Evolutionary conservation across 2,797 vertebrate species (phyloP).

Genomic region (Champsocephalus gunnari): DNA sequence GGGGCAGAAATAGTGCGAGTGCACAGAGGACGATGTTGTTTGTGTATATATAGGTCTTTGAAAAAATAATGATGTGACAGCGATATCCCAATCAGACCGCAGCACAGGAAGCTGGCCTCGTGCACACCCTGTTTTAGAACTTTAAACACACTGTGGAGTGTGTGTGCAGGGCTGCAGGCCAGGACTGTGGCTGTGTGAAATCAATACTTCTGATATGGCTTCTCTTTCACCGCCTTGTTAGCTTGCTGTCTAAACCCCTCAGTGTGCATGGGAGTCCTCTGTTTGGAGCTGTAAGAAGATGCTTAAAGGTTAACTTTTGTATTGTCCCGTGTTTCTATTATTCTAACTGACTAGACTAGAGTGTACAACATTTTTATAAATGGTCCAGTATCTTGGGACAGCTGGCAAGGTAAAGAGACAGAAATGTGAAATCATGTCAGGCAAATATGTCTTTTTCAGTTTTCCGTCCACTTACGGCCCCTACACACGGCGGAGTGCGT

Average conservation of each 20-base stretch:
- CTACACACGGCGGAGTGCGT: too few species aligned
- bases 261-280: not conserved
- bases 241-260: not conserved
- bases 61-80: conserved; percentile 55
- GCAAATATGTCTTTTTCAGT: not conserved
- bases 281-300: conserved; percentile 6
- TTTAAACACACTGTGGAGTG: not conserved
- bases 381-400: too few species aligned
- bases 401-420: too few species aligned
- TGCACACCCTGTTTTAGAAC: conserved; percentile 28
- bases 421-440: not conserved
- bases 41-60: conserved; percentile 64
- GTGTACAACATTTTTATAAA: too few species aligned
- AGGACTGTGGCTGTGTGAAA: conserved; percentile 7
- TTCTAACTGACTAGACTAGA: too few species aligned
- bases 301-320: not conserved
- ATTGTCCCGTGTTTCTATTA: too few species aligned
- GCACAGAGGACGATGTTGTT: conserved; percentile 34
- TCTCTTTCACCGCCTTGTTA: conserved; percentile 52
- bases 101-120: conserved; percentile 34
- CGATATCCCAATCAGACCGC: conserved; percentile 53
- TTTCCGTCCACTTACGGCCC: not conserved
- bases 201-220: conserved; percentile 38
- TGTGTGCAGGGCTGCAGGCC: not conserved
- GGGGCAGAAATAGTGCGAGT: conserved; percentile 69